Evolutionary conservation across 1,140 invertebrate species (phyloP), one percentile per base, ranked within the genome.

Genomic region (Heliconius congener): DNA sequence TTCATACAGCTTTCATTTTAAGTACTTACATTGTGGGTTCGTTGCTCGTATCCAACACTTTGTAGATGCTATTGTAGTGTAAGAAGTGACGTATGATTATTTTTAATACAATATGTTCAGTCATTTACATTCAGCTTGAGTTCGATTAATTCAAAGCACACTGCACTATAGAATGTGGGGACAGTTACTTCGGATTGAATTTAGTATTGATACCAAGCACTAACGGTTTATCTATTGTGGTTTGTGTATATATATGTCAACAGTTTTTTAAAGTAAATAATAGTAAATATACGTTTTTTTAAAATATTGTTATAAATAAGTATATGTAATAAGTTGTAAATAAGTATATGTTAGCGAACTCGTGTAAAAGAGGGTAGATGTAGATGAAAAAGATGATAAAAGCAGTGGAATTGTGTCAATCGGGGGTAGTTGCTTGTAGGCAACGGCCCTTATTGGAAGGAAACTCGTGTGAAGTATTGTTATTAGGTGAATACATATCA

Each of bases 221-320:
- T 85, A 86, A 85, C 87, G 83, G 86, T 87, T 60, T 71, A 55
- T 78, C 82, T 83, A 84, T 85, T 86, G 83, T 85, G 79, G 83
- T 75, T 57, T 57, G n/a, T 57, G n/a, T 57, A 19, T n/a, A 23
- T n/a, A 8, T n/a, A 8, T 57, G 55, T 23, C n/a, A 57, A 57
- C 55, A 9, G n/a, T 23, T 8, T 57, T 57, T 57, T 23, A 57
- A 57, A 37, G 34, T 37, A 6, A 30, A 30, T 30, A 30, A 30
- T 2, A 30, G 30, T 30, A 30, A 30, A 30, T 30, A 30, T 30
- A 30, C 2, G 2, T 30, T 2, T 30, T 30, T 30, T 30, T 30
- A 1, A 2, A 30, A 30, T 30, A 30, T 30, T 30, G 30, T 30
- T 30, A 30, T 30, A 30, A 2, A 30, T 30, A 30, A 30, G 30